Conservation (phyloP, 2,797 vertebrate genomes). For the Nyctibius grandis region DNA sequence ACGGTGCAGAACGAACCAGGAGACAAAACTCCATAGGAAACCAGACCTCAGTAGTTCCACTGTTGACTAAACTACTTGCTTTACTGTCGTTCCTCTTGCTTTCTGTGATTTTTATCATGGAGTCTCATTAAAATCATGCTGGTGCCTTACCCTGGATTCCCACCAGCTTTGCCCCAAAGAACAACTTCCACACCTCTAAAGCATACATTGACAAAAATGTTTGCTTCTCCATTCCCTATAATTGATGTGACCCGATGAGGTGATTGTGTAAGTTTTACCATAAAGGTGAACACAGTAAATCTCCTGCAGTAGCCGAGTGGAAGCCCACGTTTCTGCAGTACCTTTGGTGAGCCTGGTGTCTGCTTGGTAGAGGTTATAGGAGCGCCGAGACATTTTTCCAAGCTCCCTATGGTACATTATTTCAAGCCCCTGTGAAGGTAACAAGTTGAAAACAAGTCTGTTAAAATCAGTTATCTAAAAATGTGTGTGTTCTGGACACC, state of each 20-base stretch:
- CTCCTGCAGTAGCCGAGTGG: neutral
- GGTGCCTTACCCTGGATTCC: neutral
- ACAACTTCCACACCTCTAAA: neutral
- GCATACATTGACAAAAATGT: neutral
- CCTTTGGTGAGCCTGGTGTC: neutral
- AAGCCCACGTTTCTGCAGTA: neutral
- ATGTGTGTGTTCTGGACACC: neutral
- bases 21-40: neutral
- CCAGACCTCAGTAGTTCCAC: neutral
- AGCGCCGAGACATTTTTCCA: neutral
- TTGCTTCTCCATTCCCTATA: neutral
- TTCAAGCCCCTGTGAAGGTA: neutral
- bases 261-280: neutral
- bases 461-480: neutral
- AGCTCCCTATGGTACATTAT: neutral
- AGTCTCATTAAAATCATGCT: neutral
- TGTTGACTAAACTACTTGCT: neutral
- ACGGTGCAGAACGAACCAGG: neutral
- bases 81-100: neutral
- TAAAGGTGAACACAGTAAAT: neutral
- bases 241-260: neutral
- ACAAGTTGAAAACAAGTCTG: neutral
- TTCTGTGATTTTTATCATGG: neutral
- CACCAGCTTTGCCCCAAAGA: neutral
- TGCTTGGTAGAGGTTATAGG: neutral